Percentiles rank a stretch among this genome's conserved stretches.
Evolutionary conservation across 2,113 vertebrate genomes (phyloP).

Genomic region (Gasterosteus aculeatus): DNA sequence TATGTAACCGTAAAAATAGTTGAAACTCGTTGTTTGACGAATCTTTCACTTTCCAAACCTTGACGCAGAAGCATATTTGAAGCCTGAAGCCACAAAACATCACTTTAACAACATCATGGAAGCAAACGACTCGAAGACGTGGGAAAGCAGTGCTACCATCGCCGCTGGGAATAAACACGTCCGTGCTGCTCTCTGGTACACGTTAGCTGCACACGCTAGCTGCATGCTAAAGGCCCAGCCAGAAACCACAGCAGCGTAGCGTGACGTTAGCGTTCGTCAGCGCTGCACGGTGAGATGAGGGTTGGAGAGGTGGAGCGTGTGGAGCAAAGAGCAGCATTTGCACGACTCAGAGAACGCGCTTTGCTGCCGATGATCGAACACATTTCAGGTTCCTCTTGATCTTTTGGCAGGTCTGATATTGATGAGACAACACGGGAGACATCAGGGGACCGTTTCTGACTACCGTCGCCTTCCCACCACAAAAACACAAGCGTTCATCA

Average conservation of each 20-base stretch:
- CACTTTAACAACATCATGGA: not conserved
- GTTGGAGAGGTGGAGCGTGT: conserved; percentile 17
- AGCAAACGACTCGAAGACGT: not conserved
- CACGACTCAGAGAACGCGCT: not conserved
- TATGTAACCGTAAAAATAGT: conserved; percentile 19
- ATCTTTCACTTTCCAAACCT: too few relatives aligned
- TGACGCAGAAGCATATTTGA: too few relatives aligned
- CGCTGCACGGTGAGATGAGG: not conserved
- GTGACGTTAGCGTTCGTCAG: too few relatives aligned
- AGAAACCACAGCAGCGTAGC: too few relatives aligned
- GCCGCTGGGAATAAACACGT: not conserved
- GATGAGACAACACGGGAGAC: not conserved
- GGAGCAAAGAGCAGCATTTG: conserved; percentile 28
- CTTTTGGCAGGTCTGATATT: not conserved
- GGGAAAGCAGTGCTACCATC: not conserved
- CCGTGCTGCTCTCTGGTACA: not conserved
- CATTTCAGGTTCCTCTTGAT: not conserved
- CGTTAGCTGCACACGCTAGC: not conserved
- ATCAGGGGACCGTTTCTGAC: not conserved
- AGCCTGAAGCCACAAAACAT: not conserved
- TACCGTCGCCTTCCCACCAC: not conserved
- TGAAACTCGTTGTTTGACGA: not conserved
- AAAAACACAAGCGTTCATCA: not conserved
- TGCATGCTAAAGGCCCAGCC: not conserved
- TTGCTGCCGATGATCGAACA: not conserved